phyloP scores from a whole-genome alignment of 2,113 vertebrate genomes.

The Balaenoptera acutorostrata region DNA sequence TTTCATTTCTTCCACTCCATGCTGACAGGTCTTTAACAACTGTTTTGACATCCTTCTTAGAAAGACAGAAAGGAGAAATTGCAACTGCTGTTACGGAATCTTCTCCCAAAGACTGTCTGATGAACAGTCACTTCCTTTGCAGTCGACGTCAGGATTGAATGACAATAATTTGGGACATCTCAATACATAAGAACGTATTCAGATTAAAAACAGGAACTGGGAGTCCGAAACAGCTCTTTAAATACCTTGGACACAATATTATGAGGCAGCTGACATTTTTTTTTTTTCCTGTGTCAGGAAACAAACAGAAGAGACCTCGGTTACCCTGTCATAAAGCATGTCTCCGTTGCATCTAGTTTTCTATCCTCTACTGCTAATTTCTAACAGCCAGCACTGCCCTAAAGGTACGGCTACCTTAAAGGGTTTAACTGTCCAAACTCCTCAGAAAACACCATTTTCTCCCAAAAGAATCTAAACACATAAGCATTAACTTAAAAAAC shows the following conservation, averaged over 20 bases:
- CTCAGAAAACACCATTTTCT: neutral
- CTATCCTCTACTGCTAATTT: neutral
- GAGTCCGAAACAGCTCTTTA: conserved; percentile 33
- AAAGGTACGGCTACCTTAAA: neutral
- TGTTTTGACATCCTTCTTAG: conserved; percentile 37
- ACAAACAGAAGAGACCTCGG: neutral
- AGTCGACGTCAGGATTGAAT: conserved; percentile 22
- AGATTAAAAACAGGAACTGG: conserved; percentile 40
- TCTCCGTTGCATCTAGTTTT: neutral
- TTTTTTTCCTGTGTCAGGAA: conserved; percentile 18
- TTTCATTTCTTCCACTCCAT: neutral
- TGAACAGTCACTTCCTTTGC: conserved; percentile 47
- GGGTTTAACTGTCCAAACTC: neutral
- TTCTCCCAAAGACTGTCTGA: neutral
- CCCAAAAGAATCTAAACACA: neutral
- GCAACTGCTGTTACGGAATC: conserved; percentile 9
- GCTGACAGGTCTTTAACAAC: neutral
- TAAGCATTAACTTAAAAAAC: neutral
- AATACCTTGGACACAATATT: neutral
- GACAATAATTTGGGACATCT: conserved; percentile 24
- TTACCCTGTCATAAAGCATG: neutral
- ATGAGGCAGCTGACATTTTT: neutral
- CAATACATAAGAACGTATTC: neutral
- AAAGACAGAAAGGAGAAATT: conserved; percentile 7
- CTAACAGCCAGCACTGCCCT: neutral